Evolutionary conservation across 2,797 vertebrate species (phyloP), one percentile per base, ranked within the genome.

Genomic region (Menidia menidia): DNA sequence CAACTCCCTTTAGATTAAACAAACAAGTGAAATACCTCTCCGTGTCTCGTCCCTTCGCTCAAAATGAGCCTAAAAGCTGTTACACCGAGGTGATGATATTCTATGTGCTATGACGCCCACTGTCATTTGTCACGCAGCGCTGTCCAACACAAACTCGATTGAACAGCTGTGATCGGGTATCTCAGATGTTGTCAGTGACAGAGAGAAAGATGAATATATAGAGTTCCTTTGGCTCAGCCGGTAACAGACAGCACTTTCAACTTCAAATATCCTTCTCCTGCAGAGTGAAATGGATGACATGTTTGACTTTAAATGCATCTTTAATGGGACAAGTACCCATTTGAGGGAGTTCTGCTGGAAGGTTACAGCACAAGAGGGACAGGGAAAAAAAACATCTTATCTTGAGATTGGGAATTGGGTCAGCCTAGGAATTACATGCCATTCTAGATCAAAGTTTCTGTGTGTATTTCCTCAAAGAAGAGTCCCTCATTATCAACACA

Each of bases 381-480:
- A 68, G 53, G 12, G 57, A 44, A 57, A 56, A 47, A 77, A 78
- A 63, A 75, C 79, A 83, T 90, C 91, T 90, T 91, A 92, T 89
- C 85, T 69, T 75, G 80, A 88, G 87, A 90, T 90, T 89, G 82
- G 85, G 89, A 92, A 92, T 87, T 92, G 88, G 92, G 91, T 92
- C 92, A 91, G 82, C 82, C 68, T 30, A 90, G 76, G 89, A 93
- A 92, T 90, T 88, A 91, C 83, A 89, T 88, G 89, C 90, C 90
- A 91, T 87, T 92, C 87, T 73, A 89, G 83, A 92, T 91, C 81
- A 92, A 88, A 92, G 87, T 92, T 90, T 83, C 86, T 32, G 64
- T 88, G 84, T 85, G 82, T 82, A 77, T 89, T 89, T 89, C 85
- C 86, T 92, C 82, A 89, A 90, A 87, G 74, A 83, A 79, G 72